Evolutionary conservation across 2,113 vertebrate species (phyloP).

Genomic region (Chlorodrepanis virens): DNA sequence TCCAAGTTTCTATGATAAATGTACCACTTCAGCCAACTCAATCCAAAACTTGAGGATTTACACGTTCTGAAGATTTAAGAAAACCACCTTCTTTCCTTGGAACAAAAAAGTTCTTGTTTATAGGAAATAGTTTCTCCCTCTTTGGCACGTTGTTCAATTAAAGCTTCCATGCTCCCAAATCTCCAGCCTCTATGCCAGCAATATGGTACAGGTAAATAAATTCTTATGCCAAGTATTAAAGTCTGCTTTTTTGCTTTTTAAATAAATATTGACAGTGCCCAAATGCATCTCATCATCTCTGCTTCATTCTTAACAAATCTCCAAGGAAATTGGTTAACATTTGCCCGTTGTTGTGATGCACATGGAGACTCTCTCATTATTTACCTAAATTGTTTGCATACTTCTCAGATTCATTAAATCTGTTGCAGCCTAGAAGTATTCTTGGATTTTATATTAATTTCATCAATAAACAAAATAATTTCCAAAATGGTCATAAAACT

Average conservation of each 20-base stretch:
- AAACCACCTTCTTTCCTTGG: background rate
- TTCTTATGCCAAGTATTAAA: background rate
- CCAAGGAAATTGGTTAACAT: background rate
- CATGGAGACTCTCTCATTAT: background rate
- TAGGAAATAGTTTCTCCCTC: background rate
- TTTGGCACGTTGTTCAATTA: background rate
- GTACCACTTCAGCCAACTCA: background rate
- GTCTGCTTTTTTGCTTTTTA: background rate
- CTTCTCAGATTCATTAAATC: background rate
- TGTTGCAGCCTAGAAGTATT: background rate
- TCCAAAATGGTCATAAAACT: background rate
- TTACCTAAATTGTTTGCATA: background rate
- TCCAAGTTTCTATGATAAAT: background rate
- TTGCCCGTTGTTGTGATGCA: background rate
- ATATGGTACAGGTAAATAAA: constrained; percentile 21
- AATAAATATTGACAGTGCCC: background rate
- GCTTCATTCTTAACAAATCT: background rate
- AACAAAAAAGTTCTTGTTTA: background rate
- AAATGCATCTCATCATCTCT: background rate
- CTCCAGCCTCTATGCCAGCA: background rate
- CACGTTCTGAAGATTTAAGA: background rate
- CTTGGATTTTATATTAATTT: background rate
- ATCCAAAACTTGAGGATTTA: background rate
- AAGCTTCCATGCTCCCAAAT: background rate
- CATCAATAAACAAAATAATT: background rate